Base-by-base conservation (phyloP, 2,888 invertebrate species). In the Rotaria socialis region DNA sequence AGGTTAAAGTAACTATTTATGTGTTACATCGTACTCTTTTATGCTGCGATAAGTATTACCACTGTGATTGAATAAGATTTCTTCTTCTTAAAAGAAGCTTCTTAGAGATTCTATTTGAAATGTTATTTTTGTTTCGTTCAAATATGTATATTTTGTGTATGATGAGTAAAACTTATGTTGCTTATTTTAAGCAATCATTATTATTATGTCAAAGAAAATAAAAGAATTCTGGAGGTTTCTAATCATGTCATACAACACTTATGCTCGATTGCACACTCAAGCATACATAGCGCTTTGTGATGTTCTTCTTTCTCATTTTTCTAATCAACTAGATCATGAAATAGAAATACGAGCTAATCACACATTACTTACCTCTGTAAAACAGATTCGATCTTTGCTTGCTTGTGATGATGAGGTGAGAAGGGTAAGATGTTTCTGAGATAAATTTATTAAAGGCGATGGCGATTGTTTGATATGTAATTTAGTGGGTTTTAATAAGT, bases 201-300 rank as follows among this genome's bases (percentile, higher is more conserved):
- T 60, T 60, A 27, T 60, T 10, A 8, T 27, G 4, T 14, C 55
- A 22, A 55, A 22, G 3, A 55, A 14, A 27, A 60, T 27, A 60
- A 27, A 14, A 60, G 19, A 19, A n/a, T 27, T 60, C 11, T 27
- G 58, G 27, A 60, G 58, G 58, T 60, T 60, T 60, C 11, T 60
- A n/a, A 60, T 60, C 58, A 60, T 60, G 58, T 27, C n/a, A 60
- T 60, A 60, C n/a, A 11, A 60, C 58, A n/a, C 58, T n/a, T 60
- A 11, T n/a, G 2, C n/a, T 60, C 24, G 58, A 60, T 60, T 27
- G 58, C 58, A 60, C 58, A 60, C 27, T 8, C 58, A 27, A 27
- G n/a, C 27, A n/a, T 60, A 60, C 27, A 60, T 60, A n/a, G n/a
- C 27, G n/a, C 58, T 24, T 11, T n/a, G n/a, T 58, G 8, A n/a